Evolutionary conservation across 2,888 invertebrate species (phyloP).

Genomic region (Epistrophella euchroma): DNA sequence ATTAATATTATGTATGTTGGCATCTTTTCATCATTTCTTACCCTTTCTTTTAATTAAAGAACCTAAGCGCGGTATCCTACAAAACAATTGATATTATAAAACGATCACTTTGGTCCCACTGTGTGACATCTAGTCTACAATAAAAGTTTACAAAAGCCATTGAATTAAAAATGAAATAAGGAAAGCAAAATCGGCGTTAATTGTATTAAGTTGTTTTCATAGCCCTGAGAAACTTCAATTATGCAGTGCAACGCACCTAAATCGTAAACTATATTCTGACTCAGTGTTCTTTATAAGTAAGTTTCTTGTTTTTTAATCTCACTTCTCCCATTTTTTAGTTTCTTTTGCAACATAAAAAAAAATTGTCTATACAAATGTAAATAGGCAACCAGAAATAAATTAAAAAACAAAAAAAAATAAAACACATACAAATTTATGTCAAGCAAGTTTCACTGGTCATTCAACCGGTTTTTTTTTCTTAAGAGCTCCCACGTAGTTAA

Average conservation of each 20-base stretch:
- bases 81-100: background rate
- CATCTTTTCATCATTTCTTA: too few species aligned
- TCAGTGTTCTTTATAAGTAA: slow-evolving; percentile 2
- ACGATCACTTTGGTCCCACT: background rate
- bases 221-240: slow-evolving; percentile 21
- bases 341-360: slow-evolving; percentile 13
- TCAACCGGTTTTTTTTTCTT: slow-evolving; percentile 43
- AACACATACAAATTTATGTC: slow-evolving; percentile 15
- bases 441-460: slow-evolving; percentile 44
- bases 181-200: slow-evolving; percentile 21
- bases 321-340: background rate
- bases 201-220: slow-evolving; percentile 15
- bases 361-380: too few species aligned
- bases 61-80: too few species aligned
- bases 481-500: background rate
- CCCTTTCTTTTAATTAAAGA: too few species aligned
- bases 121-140: background rate
- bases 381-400: slow-evolving; percentile 11
- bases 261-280: background rate
- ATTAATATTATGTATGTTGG: too few species aligned
- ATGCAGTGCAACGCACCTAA: background rate
- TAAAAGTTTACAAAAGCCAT: background rate
- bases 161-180: background rate
- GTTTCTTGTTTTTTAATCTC: background rate
- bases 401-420: slow-evolving; percentile 13